phyloP scores from a whole-genome alignment of 2,113 vertebrate genomes.

The Parotia lawesii region DNA sequence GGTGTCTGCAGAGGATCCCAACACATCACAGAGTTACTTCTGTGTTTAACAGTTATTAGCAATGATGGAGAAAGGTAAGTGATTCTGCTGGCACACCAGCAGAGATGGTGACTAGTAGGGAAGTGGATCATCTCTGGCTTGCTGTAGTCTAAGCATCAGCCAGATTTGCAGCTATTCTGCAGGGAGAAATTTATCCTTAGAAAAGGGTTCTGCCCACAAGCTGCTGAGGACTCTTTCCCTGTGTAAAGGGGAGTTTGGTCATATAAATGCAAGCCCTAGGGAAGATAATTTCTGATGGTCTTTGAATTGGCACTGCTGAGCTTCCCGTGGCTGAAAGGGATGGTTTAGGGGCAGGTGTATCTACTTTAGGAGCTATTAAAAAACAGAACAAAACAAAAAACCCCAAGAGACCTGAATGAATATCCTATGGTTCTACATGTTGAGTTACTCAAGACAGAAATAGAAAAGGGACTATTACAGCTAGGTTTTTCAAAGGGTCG shows the following conservation, averaged over 20 bases:
- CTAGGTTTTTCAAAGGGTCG: not conserved
- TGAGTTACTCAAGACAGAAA: not conserved
- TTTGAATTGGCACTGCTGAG: not conserved
- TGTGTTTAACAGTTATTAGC: not conserved
- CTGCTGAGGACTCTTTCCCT: not conserved
- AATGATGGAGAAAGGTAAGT: not conserved
- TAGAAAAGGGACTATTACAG: not conserved
- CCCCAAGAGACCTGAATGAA: not conserved
- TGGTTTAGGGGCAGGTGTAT: not conserved
- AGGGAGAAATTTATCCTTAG: not conserved
- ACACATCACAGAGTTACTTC: not conserved
- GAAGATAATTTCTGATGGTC: not conserved
- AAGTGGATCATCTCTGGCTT: not conserved
- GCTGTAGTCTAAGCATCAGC: not conserved
- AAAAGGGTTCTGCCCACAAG: not conserved
- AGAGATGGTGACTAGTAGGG: not conserved
- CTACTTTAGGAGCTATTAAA: not conserved
- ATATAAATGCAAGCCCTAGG: fast-evolving
- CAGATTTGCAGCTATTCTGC: not conserved
- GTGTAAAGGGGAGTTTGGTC: not conserved
- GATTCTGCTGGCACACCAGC: not conserved
- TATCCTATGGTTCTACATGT: not conserved
- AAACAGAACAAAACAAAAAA: not conserved
- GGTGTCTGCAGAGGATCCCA: not conserved
- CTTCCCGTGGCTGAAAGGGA: not conserved